Evolutionary conservation across 2,888 invertebrate species (phyloP), one percentile per base, ranked within the genome.

Genomic region (Himalopsyche anomala): DNA sequence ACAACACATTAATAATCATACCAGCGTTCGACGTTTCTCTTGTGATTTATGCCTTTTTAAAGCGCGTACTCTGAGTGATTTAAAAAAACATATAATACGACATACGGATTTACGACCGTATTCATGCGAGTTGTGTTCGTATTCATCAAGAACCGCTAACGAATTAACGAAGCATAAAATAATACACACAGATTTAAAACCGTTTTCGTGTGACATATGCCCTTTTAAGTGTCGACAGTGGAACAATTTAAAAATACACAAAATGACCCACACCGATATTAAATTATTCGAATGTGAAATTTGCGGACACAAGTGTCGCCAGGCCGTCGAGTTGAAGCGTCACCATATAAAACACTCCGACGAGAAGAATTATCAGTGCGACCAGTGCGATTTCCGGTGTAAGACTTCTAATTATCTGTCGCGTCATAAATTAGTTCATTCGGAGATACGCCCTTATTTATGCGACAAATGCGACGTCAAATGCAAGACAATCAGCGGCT

Each of bases 211-310:
- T 28, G 62, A 62, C 28, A 12, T 62, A 11, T 62, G 62, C 28
- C 8, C 19, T 62, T 62, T 62, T 62, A n/a, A 6, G 15, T 62
- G 62, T 8, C 62, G 62, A 3, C 62, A 62, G 11, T 19, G 62
- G 62, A 62, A 62, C 28, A 62, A 62, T 62, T 28, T 62, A 62
- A 62, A 62, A 62, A 62, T 62, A 19, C 62, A 62, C 11, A 62
- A 62, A 62, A 19, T 62, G 28, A 62, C 62, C 2, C 62, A 62
- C 8, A 62, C 62, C 0, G 62, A 62, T 62, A 62, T 62, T 4
- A 62, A 62, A 62, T 15, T 19, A 11, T 62, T 62, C 28, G 62
- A 62, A 6, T 62, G 62, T 4, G 62, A 62, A 28, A 19, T 62
- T 11, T 62, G 62, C 62, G 62, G 62, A 8, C 62, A 62, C 28